These are phyloP conservation scores for Calephelis perditalis DNA, from an alignment of 2,888 invertebrate species.

Conservation along the genomic window DNA sequence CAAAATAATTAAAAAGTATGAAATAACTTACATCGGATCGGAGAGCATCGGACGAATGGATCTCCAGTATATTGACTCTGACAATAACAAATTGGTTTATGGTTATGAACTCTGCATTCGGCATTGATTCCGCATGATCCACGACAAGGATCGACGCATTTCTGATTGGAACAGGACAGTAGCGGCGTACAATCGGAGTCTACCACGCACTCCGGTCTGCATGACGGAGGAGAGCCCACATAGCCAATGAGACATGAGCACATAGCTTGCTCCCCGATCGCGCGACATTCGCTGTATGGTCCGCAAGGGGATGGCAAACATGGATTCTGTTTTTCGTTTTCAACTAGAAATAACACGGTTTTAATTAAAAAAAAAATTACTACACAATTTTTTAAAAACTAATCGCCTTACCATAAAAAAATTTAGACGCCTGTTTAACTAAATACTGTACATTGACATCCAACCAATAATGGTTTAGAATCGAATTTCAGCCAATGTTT, in stretches of 20 bases:
- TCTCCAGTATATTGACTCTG: slow-evolving; percentile 85
- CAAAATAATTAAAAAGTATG: slow-evolving; percentile 5
- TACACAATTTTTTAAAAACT: background rate
- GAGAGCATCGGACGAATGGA: slow-evolving; percentile 84
- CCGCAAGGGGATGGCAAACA: slow-evolving; percentile 88
- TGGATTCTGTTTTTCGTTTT: slow-evolving; percentile 59
- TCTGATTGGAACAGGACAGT: slow-evolving; percentile 86
- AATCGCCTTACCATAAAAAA: background rate
- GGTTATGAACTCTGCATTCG: slow-evolving; percentile 87
- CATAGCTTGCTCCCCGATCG: slow-evolving; percentile 75
- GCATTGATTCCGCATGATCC: slow-evolving; percentile 89
- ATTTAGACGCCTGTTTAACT: too few species aligned
- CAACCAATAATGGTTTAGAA: too few species aligned
- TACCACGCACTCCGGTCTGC: slow-evolving; percentile 89
- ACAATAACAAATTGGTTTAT: slow-evolving; percentile 91
- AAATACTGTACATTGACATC: too few species aligned
- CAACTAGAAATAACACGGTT: slow-evolving; percentile 37
- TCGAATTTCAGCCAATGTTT: too few species aligned
- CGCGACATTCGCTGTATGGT: slow-evolving; percentile 84
- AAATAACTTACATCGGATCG: slow-evolving; percentile 47
- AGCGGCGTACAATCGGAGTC: slow-evolving; percentile 88
- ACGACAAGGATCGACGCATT: slow-evolving; percentile 88
- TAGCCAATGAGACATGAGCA: slow-evolving; percentile 88
- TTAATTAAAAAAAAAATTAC: slow-evolving; percentile 1
- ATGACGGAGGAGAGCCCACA: slow-evolving; percentile 85